Conservation (phyloP, 2,888 invertebrate genomes). For the Malthinus flaveolus region DNA sequence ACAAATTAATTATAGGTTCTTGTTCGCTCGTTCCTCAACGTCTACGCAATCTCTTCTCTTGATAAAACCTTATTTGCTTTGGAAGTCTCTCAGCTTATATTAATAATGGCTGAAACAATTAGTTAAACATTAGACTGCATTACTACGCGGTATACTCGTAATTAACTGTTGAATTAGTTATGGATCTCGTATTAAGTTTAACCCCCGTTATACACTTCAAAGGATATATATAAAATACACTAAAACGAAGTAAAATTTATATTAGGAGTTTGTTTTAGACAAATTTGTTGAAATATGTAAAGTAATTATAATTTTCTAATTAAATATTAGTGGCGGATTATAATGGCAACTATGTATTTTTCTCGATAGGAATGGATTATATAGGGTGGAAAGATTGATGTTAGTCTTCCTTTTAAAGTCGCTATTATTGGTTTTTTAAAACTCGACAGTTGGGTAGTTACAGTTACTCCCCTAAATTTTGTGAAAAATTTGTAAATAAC, state of each 20-base stretch:
- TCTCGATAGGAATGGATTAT: too few relatives aligned
- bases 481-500: too few relatives aligned
- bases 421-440: too few relatives aligned
- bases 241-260: conserved; percentile 18
- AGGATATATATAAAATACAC: conserved; percentile 12
- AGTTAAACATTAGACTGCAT: conserved; percentile 55
- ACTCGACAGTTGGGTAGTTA: too few relatives aligned
- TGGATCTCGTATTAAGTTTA: conserved; percentile 30
- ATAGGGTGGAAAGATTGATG: too few relatives aligned
- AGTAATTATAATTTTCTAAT: too few relatives aligned
- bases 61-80: conserved; percentile 39
- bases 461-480: too few relatives aligned
- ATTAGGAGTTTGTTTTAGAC: conserved; percentile 7
- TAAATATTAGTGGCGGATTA: too few relatives aligned
- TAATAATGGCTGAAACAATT: conserved; percentile 55
- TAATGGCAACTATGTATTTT: too few relatives aligned
- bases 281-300: neutral
- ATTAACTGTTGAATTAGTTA: conserved; percentile 52
- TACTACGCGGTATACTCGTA: conserved; percentile 46
- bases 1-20: neutral
- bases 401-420: too few relatives aligned
- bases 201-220: neutral
- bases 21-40: conserved; percentile 19
- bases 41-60: conserved; percentile 9
- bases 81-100: conserved; percentile 45